phyloP scores from a whole-genome alignment of 2,797 vertebrate genomes.

The Tamandua tetradactyla region DNA sequence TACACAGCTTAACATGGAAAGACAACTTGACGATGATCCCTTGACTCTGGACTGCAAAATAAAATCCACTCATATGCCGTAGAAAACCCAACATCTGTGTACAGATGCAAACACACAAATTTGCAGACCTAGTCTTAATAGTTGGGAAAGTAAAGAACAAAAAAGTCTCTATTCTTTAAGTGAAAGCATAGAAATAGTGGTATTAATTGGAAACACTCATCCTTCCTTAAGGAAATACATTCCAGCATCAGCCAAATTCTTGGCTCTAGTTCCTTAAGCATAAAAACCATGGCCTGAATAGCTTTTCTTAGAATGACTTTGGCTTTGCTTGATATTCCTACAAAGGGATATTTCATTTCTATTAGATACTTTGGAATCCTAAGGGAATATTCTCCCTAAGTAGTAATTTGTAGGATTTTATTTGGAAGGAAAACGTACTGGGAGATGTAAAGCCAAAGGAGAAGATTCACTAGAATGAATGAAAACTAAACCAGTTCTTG shows the following conservation, averaged over 20 bases:
- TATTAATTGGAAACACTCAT: neutral
- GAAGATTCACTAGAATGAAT: neutral
- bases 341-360: slow-evolving; percentile 8
- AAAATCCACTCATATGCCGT: neutral
- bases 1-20: neutral
- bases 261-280: neutral
- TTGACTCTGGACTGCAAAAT: neutral
- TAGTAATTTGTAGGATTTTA: neutral
- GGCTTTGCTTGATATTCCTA: neutral
- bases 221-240: slow-evolving; percentile 14
- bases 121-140: neutral
- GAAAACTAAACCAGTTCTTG: neutral
- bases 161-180: neutral
- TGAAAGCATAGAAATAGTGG: neutral
- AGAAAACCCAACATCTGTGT: neutral
- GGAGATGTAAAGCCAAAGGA: neutral
- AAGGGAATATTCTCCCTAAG: neutral
- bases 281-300: neutral
- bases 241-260: neutral
- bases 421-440: neutral
- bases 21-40: neutral
- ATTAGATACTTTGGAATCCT: slow-evolving; percentile 5
- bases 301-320: neutral
- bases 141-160: neutral
- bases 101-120: neutral